Evolutionary conservation across 2,797 vertebrate species (phyloP), one percentile per base, ranked within the genome.

Genomic region (Carcharodon carcharias): DNA sequence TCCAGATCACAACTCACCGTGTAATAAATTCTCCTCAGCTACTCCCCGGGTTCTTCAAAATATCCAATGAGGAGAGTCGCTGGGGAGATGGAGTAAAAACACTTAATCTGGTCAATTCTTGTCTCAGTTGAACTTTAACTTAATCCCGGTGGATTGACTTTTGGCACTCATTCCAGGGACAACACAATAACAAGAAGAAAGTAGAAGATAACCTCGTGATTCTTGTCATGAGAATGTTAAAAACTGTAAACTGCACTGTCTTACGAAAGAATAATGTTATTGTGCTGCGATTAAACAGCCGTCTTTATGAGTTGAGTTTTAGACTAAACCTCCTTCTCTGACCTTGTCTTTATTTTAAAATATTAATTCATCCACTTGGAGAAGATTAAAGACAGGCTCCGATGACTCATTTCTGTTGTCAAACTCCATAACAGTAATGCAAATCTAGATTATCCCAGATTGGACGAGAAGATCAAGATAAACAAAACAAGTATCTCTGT

Each of bases 291-390:
- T 31, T 54, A 71, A 95, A 31, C 71, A 95, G 67, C 12, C 6
- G 45, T 56, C 14, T 2, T 56, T 73, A 28, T 11, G 45, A 56
- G 31, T 77, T 56, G n/a, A 5, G 54, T 77, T 95, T 35, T 54
- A 77, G 67, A 56, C 93, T 95, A 71, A 95, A 95, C 69, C 67
- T 71, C 28, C 28, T 95, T 77, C 50, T n/a, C 31, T 95, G 94
- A 95, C 69, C 94, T 95, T 71, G 94, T n/a, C 69, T 77, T 73
- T 95, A 31, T 56, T 95, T 95, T 77, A 77, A 77, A 31, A 56
- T 77, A 95, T 54, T 95, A 95, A 95, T 73, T 95, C 94, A 95
- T 56, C 94, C 7, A 58, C 69, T 95, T 54, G 67, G 65, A 77
- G 54, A 73, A n/a, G 94, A 95, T 95, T 95, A 95, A 73, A 95